These are phyloP conservation scores for Sebastes variabilis DNA, from an alignment of 2,797 vertebrate genomes.

Conservation along the genomic window DNA sequence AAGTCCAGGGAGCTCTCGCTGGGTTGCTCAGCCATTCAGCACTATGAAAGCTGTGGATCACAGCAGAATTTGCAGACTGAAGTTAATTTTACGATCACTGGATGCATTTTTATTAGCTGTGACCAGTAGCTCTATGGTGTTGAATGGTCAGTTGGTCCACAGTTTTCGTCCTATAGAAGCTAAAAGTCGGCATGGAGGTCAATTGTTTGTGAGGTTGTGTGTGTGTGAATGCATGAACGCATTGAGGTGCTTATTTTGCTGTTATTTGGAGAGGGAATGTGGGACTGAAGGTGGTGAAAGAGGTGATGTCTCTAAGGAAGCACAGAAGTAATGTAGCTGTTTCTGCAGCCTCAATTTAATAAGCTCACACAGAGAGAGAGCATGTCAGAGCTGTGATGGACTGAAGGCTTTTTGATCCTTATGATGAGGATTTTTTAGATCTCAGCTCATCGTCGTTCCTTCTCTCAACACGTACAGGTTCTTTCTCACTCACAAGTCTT, in stretches of 20 bases:
- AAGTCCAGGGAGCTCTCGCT: constrained; percentile 10
- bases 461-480: not conserved
- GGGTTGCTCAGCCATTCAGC: constrained; percentile 7
- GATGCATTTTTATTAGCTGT: not conserved
- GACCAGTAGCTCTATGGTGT: not conserved
- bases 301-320: not conserved
- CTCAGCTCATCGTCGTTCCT: not conserved
- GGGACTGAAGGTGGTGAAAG: constrained; percentile 15
- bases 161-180: not conserved
- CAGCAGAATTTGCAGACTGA: constrained; percentile 7
- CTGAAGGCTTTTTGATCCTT: constrained; percentile 4
- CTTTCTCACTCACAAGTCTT: not conserved
- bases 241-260: not conserved
- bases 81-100: constrained; percentile 1
- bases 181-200: not conserved
- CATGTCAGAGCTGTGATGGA: constrained; percentile 5
- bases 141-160: not conserved
- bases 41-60: constrained; percentile 41
- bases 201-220: not conserved
- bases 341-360: constrained; percentile 17
- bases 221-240: not conserved
- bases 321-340: constrained; percentile 14
- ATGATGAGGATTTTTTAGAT: constrained; percentile 12
- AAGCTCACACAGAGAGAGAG: not conserved
- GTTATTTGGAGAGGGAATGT: constrained; percentile 29